Evolutionary conservation across 2,113 vertebrate genomes (phyloP), one percentile per base, ranked within the genome.

Genomic region (Acrocephalus kingi): DNA sequence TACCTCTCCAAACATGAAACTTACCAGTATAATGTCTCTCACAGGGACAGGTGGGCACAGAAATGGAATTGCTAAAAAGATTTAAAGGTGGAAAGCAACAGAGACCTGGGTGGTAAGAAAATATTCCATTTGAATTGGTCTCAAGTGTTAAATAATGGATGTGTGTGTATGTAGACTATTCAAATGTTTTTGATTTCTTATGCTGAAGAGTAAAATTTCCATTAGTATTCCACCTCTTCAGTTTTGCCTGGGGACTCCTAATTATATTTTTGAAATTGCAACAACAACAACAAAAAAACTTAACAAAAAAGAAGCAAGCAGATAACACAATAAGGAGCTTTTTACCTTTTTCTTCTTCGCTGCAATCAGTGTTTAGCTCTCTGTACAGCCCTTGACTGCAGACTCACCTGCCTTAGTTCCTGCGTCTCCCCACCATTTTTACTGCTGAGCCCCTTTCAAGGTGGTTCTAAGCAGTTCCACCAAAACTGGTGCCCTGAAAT

Each of bases 221-320:
- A 96, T 97, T 96, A 96, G 84, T 93, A 97, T 97, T 97, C 95
- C 95, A 94, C 92, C 96, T 96, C 95, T 96, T 96, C 95, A 91
- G 64, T 94, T 96, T 96, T 95, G 96, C 94, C 92, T 90, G 77
- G 90, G 94, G 93, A 95, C 86, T 95, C 69, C 87, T 97, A 97
- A 97, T 97, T 97, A 92, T 95, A 86, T 96, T 96, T 96, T 80
- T 90, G 84, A 96, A 94, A 95, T 76, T 94, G 78, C 69, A 94
- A 94, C 67, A 62, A 62, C 33, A 58, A 58, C 58, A 61, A 61
- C 68, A 93, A 91, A 93, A 95, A 89, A 96, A n/a, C 37, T 79
- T 69, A 45, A 79, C 62, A 87, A 91, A 93, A 87, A 85, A 76
- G 80, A 79, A 95, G 83, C 63, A 72, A 83, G 12, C 22, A 83